Evolutionary conservation across 2,888 invertebrate genomes (phyloP).

Genomic region (Philopedon plagiatum): DNA sequence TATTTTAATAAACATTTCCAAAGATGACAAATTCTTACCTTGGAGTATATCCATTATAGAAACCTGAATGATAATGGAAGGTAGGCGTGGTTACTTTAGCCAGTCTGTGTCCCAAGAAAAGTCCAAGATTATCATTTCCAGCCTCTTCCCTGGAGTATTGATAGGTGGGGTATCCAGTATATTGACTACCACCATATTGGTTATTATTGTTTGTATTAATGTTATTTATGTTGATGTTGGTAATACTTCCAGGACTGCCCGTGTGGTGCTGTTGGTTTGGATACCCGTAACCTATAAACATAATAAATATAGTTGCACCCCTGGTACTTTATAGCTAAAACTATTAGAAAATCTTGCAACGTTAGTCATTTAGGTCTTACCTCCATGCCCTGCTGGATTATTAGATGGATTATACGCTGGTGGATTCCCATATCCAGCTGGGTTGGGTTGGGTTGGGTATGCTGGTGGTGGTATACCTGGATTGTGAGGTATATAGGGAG

Average conservation of each 20-base stretch:
- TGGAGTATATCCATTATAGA: conserved; percentile 57
- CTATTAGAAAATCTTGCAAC: too few relatives aligned
- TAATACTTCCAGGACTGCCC: conserved; percentile 46
- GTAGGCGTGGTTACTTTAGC: conserved; percentile 61
- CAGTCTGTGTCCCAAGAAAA: conserved; percentile 61
- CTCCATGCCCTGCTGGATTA: conserved; percentile 43
- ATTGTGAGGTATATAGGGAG: conserved; percentile 53
- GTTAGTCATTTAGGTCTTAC: too few relatives aligned
- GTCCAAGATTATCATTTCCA: conserved; percentile 61
- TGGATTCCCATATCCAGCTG: conserved; percentile 55
- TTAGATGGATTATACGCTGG: conserved; percentile 54
- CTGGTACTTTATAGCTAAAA: too few relatives aligned
- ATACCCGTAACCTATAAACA: conserved; percentile 11
- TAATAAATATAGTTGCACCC: too few relatives aligned
- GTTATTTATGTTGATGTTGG: conserved; percentile 59
- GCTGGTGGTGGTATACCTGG: conserved; percentile 44
- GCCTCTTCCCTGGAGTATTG: conserved; percentile 57
- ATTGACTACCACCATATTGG: conserved; percentile 53
- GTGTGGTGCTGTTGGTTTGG: conserved; percentile 28
- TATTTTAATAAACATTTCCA: too few relatives aligned
- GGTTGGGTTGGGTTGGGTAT: conserved; percentile 52
- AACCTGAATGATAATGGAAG: conserved; percentile 51
- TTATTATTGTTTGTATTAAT: conserved; percentile 54
- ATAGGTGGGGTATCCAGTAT: conserved; percentile 57
- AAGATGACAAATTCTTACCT: conserved; percentile 60